These are phyloP conservation scores for Nematopogon swammerdamellus DNA, from an alignment of 2,888 invertebrate genomes.

Conservation along the genomic window DNA sequence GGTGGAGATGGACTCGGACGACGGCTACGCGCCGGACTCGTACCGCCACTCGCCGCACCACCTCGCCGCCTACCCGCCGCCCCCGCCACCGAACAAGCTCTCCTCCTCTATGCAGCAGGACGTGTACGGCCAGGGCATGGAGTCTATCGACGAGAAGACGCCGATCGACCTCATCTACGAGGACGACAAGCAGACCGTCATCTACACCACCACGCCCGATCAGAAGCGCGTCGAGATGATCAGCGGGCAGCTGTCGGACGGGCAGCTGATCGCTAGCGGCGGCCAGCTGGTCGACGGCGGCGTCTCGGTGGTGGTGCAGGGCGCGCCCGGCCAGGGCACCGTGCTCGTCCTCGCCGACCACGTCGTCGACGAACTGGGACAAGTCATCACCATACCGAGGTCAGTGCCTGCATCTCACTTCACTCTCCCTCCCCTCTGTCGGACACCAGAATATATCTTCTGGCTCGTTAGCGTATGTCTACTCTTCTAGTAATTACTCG, in stretches of 20 bases:
- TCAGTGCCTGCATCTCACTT: constrained; percentile 22
- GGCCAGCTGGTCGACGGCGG: constrained; percentile 50
- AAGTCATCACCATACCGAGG: constrained; percentile 65
- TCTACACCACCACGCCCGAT: constrained; percentile 75
- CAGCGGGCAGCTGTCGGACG: constrained; percentile 62
- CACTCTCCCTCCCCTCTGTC: too few species aligned
- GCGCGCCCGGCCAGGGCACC: constrained; percentile 49
- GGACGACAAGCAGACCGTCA: constrained; percentile 80
- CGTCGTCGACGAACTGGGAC: constrained; percentile 66
- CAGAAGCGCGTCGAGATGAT: constrained; percentile 80
- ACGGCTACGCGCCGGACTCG: constrained; percentile 57
- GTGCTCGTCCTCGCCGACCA: constrained; percentile 72
- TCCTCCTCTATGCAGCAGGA: constrained; percentile 54
- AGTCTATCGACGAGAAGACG: constrained; percentile 61
- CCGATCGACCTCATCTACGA: constrained; percentile 82
- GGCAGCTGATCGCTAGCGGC: constrained; percentile 50
- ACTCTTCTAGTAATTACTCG: neutral
- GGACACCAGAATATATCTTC: too few species aligned
- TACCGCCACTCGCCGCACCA: constrained; percentile 57
- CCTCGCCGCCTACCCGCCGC: constrained; percentile 40
- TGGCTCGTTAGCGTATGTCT: too few species aligned
- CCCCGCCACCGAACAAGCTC: constrained; percentile 56
- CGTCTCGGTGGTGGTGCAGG: constrained; percentile 50
- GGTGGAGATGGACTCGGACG: constrained; percentile 61
- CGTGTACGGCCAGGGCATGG: constrained; percentile 48